A percentile compares a stretch with the other conserved stretches of the same genome.
Conservation (phyloP, 2,888 invertebrate species). For the Dinocampus coccinellae region DNA sequence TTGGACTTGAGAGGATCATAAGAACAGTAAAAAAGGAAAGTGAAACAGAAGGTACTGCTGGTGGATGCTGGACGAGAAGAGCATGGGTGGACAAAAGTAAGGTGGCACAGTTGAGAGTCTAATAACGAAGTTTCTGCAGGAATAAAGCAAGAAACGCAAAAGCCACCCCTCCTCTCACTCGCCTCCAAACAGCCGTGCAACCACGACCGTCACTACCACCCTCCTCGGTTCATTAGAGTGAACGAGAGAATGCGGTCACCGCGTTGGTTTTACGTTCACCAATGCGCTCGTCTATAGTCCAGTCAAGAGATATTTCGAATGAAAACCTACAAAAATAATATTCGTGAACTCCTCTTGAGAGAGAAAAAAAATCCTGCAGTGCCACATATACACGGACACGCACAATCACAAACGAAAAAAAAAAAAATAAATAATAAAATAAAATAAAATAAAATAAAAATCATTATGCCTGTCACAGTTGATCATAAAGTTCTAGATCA, state of each 20-base stretch:
- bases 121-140: conserved; percentile 44
- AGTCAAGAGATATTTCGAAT: conserved; percentile 2
- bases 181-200: conserved; percentile 1
- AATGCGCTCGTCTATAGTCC: conserved; percentile 15
- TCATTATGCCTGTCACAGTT: conserved; percentile 6
- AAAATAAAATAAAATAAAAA: not conserved
- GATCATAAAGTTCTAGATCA: not conserved
- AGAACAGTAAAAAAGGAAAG: conserved; percentile 19
- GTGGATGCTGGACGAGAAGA: conserved; percentile 1
- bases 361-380: not conserved
- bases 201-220: conserved; percentile 18
- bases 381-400: no score
- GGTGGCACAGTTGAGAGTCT: conserved; percentile 36
- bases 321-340: conserved; percentile 4
- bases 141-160: conserved; percentile 41
- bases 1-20: conserved; percentile 8
- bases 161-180: no score
- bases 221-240: conserved; percentile 42
- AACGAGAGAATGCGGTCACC: conserved; percentile 34
- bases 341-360: not conserved
- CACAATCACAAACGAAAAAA: no score
- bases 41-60: conserved; percentile 5
- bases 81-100: conserved; percentile 17
- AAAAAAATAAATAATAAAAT: no score
- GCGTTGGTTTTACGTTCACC: conserved; percentile 27